Percentiles rank a stretch among this genome's conserved stretches.
Conservation (phyloP, 2,888 invertebrate species). For the Synergus itoensis region DNA sequence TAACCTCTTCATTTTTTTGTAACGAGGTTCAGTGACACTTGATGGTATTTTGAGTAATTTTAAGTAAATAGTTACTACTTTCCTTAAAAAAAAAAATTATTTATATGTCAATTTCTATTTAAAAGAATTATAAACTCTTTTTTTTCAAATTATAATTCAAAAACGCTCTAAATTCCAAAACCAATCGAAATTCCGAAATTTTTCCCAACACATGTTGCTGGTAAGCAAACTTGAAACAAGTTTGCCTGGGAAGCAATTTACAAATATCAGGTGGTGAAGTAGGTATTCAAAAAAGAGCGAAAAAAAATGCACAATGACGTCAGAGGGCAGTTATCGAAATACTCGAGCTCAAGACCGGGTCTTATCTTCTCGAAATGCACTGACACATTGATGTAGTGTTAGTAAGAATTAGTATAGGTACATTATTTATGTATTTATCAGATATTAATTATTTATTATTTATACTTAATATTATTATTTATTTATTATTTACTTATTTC, state of each 20-base stretch:
- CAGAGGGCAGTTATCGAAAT: constrained; percentile 18
- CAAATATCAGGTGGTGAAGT: not conserved
- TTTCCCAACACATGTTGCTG: not conserved
- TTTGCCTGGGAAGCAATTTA: not conserved
- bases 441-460: too few species aligned
- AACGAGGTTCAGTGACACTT: too few species aligned
- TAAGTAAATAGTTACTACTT: too few species aligned
- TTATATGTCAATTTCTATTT: too few species aligned
- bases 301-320: constrained; percentile 19
- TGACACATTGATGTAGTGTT: constrained; percentile 17
- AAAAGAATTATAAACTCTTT: too few species aligned
- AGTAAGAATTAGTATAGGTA: not conserved
- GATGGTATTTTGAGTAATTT: too few species aligned
- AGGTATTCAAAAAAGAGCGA: not conserved
- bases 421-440: too few species aligned
- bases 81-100: too few species aligned
- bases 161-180: too few species aligned
- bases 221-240: not conserved
- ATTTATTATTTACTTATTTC: too few species aligned
- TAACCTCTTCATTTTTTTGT: not conserved
- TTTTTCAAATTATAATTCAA: too few species aligned
- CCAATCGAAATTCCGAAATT: not conserved
- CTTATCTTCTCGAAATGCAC: constrained; percentile 25
- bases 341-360: constrained; percentile 16
- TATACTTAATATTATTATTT: too few species aligned